Base-by-base conservation (phyloP, 2,797 vertebrate genomes). In the Rhodeus uyekii region DNA sequence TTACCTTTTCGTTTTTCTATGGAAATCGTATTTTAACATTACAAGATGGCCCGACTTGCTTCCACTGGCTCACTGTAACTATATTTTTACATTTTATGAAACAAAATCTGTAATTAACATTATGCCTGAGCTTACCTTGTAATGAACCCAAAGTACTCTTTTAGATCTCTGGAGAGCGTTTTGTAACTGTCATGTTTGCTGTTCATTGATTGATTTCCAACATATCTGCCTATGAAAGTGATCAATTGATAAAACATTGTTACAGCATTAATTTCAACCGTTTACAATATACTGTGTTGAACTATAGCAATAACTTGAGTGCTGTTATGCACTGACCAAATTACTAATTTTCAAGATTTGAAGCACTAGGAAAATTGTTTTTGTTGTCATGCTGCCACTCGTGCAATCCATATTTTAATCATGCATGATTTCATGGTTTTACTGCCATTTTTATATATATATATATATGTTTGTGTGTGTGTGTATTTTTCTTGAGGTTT, bases 401-500 rank as follows among this genome's bases (percentile, higher is more conserved):
- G 4, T 24, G 29, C 60, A 77, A 5, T 77, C 29, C 60, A 24
- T 65, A 50, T 29, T n/a, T 65, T 36, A 38, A 14, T 79, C 24
- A 60, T 60, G 58, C 58, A 16, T 60, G 58, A 60, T 34, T 48
- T 48, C 76, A 67, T 18, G 39, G 58, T 87, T 61, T 60, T 63
- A 46, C 77, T 63, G 73, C 27, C 65, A 42, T 67, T n/a, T 48
- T 64, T 42, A 18, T 89, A 61, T 82, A 72, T 67, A 36, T 48
- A 69, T 42, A 18, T 89, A 61, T 82, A 72, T 85, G 29, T 55
- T 46, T 46, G 55, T 72, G 68, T 75, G 60, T 76, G 68, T 80
- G 75, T 67, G 78, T 84, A 61, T 76, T 53, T 85, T 84, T 81
- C 14, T 50, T 46, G 27, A 76, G 67, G 48, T 73, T 63, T 78